Evolutionary conservation across 1,140 invertebrate genomes (phyloP).

Genomic region (Aleiodes sp.): DNA sequence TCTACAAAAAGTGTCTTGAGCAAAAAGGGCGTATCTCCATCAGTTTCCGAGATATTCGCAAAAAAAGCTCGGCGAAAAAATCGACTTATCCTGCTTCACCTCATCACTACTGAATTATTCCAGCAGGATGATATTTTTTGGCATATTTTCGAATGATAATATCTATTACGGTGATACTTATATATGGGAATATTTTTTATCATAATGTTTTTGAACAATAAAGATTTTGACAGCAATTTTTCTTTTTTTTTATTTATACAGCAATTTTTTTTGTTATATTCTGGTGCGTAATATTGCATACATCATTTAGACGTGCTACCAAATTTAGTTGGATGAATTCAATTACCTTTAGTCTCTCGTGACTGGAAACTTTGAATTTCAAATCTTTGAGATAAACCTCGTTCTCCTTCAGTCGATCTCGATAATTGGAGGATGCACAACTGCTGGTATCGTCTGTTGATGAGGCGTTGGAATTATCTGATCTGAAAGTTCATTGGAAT

Average conservation of each 20-base stretch:
- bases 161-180: constrained; percentile 10
- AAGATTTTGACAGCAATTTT: too few species aligned
- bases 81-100: too few species aligned
- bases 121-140: too few species aligned
- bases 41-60: too few species aligned
- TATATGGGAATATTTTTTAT: too few species aligned
- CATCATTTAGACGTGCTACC: neutral
- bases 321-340: neutral
- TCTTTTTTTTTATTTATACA: too few species aligned
- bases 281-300: neutral
- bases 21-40: too few species aligned
- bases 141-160: too few species aligned
- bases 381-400: constrained; percentile 46
- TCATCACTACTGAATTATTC: too few species aligned
- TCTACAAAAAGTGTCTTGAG: too few species aligned
- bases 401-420: constrained; percentile 53
- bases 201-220: too few species aligned
- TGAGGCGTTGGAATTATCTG: neutral
- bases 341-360: constrained; percentile 49
- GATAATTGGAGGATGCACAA: constrained; percentile 23
- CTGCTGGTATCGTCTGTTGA: neutral
- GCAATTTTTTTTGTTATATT: neutral
- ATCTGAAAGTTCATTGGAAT: neutral
- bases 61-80: too few species aligned
- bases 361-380: constrained; percentile 47